Evolutionary conservation across 64 coral and sea anemone genomes (phyloP).

Genomic region (Pachyseris speciosa): DNA sequence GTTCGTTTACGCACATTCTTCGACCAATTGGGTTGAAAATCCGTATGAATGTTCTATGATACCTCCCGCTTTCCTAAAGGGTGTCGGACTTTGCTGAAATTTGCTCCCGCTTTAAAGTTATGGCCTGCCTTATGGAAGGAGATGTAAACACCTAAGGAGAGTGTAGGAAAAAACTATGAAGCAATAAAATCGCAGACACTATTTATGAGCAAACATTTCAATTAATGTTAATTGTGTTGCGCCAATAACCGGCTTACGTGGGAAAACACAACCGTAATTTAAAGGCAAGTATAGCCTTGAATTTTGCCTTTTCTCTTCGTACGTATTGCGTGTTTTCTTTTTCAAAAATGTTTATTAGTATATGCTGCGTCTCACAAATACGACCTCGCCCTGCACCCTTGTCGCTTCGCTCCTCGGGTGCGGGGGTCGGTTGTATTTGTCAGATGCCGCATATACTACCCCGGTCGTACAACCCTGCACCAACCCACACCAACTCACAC

Average conservation of each 20-base stretch:
- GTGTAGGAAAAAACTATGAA: not conserved
- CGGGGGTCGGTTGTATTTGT: no score
- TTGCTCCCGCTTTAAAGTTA: not conserved
- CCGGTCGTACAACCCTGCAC: no score
- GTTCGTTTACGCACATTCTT: no score
- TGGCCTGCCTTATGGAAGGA: not conserved
- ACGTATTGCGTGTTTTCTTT: not conserved
- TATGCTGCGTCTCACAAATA: not conserved
- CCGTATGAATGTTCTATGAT: not conserved
- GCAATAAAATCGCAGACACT: not conserved
- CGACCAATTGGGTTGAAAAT: no score
- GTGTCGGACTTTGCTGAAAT: not conserved
- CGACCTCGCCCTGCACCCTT: no score
- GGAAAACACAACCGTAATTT: not conserved
- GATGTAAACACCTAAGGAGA: not conserved
- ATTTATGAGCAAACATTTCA: not conserved
- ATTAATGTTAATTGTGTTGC: not conserved
- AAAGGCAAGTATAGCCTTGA: not conserved
- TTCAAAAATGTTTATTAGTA: not conserved
- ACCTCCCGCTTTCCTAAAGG: not conserved
- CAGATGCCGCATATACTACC: no score
- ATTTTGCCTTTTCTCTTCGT: not conserved
- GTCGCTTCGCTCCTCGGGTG: no score
- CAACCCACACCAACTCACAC: no score
- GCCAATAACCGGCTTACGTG: not conserved